phyloP scores from a whole-genome alignment of 2,888 invertebrate species.

The Diachrysia chrysitis region DNA sequence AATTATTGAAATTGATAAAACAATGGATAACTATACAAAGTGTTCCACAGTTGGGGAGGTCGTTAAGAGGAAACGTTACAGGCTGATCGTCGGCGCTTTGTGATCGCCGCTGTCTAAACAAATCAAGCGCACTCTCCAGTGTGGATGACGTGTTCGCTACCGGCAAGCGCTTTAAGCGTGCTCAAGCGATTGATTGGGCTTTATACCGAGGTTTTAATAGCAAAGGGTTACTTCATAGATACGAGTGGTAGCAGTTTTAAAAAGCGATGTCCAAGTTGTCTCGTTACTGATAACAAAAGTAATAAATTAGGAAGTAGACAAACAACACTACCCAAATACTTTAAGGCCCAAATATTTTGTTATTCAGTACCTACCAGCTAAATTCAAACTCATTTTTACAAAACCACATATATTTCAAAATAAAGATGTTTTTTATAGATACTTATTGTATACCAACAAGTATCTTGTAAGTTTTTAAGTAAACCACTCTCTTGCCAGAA shows the following conservation, averaged over 20 bases:
- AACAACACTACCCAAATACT: no score
- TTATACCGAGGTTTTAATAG: constrained; percentile 23
- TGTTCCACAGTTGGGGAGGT: constrained; percentile 85
- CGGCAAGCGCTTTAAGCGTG: constrained; percentile 61
- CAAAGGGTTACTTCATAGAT: neutral
- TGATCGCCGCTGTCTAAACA: constrained; percentile 85
- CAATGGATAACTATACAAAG: constrained; percentile 85
- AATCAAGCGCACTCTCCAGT: constrained; percentile 71
- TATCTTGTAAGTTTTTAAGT: constrained; percentile 6
- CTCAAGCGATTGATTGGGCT: constrained; percentile 44
- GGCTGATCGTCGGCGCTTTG: constrained; percentile 78
- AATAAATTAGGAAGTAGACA: neutral
- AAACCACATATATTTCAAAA: no score
- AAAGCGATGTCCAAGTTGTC: neutral
- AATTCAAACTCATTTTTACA: no score
- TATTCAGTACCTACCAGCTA: no score
- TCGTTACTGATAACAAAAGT: neutral
- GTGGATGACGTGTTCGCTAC: constrained; percentile 51
- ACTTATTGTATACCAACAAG: neutral
- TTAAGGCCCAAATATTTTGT: no score
- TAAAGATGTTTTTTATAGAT: no score
- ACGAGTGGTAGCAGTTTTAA: neutral
- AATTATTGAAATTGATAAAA: constrained; percentile 89
- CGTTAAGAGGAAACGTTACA: constrained; percentile 87
- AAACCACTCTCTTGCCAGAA: constrained; percentile 19